Base-by-base conservation (phyloP, 2,113 vertebrate genomes). In the Myanophis thanlyinensis region DNA sequence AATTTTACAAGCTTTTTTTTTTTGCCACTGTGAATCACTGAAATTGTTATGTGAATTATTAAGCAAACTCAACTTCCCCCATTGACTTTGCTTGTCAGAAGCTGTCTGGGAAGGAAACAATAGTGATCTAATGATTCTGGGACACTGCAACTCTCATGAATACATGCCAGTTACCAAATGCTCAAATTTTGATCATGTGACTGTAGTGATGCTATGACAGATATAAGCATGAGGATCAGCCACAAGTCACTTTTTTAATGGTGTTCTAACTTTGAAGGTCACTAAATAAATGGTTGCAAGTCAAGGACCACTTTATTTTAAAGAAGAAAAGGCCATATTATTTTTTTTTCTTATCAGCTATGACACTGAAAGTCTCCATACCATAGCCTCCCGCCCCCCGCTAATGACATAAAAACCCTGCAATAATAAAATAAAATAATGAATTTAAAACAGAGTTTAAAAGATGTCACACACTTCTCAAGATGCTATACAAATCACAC, bases 301-400 rank as follows among this genome's bases (percentile, higher is more conserved):
- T 62, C 59, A 62, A 62, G 59, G 59, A 30, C 10, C 27, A 62
- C 27, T 12, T 62, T 62, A 62, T 73, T 7, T 73, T 73, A 73
- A 73, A 73, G 67, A 73, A 35, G 13, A 73, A 35, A 18, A 73
- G n/a, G n/a, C n/a, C 4, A 5, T n/a, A 73, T 18, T 18, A 12
- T 7, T 18, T 20, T 35, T 35, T n/a, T 35, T 62, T 73, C 13
- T 35, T 73, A 73, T 35, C 67, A 35, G 67, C 62, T 73, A 18
- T 18, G n/a, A 35, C n/a, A 35, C 13, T 35, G 67, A 35, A 35
- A 35, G 67, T 73, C n/a, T 35, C 15, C 62, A 73, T 35, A 73
- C 0, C n/a, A 35, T 35, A 7, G 2, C 5, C 13, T 2, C 1
- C 2, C n/a, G 5, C 13, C 1, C 27, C 27, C 3, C 1, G 11